A percentile compares a stretch with the other conserved stretches of the same genome.
Conservation (phyloP, 2,888 invertebrate species). For the Epirrhoe tristata region DNA sequence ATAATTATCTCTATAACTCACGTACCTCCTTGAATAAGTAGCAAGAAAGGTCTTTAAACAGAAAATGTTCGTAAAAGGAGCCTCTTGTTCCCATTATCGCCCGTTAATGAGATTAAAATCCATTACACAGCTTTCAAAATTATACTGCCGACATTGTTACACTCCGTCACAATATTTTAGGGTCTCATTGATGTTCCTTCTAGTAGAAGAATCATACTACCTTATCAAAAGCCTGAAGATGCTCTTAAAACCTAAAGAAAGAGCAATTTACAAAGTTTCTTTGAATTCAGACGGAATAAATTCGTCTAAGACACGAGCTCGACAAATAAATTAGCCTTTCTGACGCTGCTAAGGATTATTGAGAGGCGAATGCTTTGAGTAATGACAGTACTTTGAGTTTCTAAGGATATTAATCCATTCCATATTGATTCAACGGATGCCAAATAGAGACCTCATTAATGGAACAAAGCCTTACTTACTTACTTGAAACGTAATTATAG, state of each 20-base stretch:
- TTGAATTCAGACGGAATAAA: constrained; percentile 34
- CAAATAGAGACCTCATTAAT: constrained; percentile 3
- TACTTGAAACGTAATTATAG: constrained; percentile 7
- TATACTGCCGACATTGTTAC: constrained; percentile 50
- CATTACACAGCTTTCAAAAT: constrained; percentile 59
- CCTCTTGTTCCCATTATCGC: constrained; percentile 58
- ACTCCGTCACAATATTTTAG: constrained; percentile 32
- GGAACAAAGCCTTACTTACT: constrained; percentile 4
- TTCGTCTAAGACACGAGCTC: constrained; percentile 40
- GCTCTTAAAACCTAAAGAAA: constrained; percentile 23
- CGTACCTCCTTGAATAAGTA: constrained; percentile 38
- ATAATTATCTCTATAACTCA: constrained; percentile 43
- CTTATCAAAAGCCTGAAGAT: neutral
- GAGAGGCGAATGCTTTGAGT: constrained; percentile 29
- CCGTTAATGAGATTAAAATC: constrained; percentile 64
- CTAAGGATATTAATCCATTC: constrained; percentile 9
- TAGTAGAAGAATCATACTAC: neutral
- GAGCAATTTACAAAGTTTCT: constrained; percentile 40
- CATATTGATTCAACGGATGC: constrained; percentile 10
- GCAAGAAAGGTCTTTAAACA: constrained; percentile 44
- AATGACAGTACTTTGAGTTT: constrained; percentile 23
- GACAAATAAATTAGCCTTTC: constrained; percentile 42
- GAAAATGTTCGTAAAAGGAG: constrained; percentile 50
- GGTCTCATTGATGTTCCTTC: constrained; percentile 5
- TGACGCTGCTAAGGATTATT: constrained; percentile 36